Evolutionary conservation across 2,797 vertebrate species (phyloP), one percentile per base, ranked within the genome.

Genomic region (Botia almorhae): DNA sequence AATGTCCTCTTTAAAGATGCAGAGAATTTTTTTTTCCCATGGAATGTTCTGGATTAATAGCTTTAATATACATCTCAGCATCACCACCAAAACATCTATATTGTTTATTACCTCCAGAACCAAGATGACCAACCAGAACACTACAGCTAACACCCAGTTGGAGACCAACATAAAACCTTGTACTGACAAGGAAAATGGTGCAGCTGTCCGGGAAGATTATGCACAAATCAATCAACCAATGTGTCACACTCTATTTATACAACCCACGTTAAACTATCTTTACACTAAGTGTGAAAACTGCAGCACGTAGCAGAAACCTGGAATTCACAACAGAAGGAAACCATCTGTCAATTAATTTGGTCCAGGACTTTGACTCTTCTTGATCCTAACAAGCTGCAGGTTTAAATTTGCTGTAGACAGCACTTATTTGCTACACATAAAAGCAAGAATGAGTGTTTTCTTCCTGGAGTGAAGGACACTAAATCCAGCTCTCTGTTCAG

Each of bases 51-150:
- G 33, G 63, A 36, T 23, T 69, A 53, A 56, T 53, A 43, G 77
- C 77, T 46, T 46, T 1, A 71, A 82, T 78, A 75, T 33, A 76
- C 68, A 64, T 74, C 69, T 83, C 69, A 80, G 14, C 8, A 26
- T 21, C 69, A 78, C 76, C 73, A 80, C 72, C 10, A 46, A 11
- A 80, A 74, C 78, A 74, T 46, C 75, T 61, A 48, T 46, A 2
- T 53, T 74, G 55, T 73, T 80, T 68, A 80, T 84, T 63, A 68
- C 53, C 65, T 75, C 58, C 77, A 82, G 74, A 81, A 46, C 8
- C 43, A 46, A 21, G 10, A 46, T 2, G 2, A 11, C 67, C 50
- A 29, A 77, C 10, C 43, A 46, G 10, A 46, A 46, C 43, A 8
- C 43, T 46, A 46, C 61, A 51, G 50, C 50, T 51, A 17, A 51